phyloP scores from a whole-genome alignment of 2,113 vertebrate species.

The Salvator merianae region DNA sequence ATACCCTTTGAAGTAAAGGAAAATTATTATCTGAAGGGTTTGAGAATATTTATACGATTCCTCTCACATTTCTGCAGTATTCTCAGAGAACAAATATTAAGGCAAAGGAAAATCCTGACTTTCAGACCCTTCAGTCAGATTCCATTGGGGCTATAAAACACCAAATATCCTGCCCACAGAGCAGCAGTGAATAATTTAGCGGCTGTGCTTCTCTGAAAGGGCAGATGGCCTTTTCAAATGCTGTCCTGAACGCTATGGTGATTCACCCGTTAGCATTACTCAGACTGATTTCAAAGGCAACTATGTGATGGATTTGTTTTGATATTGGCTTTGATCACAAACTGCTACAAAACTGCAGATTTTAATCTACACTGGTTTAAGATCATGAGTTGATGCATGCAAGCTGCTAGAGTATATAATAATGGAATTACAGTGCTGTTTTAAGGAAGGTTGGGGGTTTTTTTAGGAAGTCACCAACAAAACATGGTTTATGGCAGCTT shows the following conservation, averaged over 20 bases:
- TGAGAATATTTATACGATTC: neutral
- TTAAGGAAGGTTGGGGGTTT: neutral
- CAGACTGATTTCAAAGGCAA: slow-evolving; percentile 46
- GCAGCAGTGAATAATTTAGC: slow-evolving; percentile 25
- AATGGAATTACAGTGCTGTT: neutral
- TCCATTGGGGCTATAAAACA: neutral
- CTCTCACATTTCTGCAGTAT: neutral
- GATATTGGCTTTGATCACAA: neutral
- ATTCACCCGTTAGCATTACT: slow-evolving; percentile 23
- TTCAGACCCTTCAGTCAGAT: neutral
- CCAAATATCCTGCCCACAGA: neutral
- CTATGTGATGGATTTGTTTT: slow-evolving; percentile 12
- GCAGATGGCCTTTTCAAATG: slow-evolving; percentile 13
- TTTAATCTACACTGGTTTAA: neutral
- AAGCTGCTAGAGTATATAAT: neutral
- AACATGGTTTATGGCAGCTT: neutral
- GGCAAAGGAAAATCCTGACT: slow-evolving; percentile 13
- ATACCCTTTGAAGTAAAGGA: accelerated
- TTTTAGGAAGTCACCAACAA: neutral
- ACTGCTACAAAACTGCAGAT: neutral
- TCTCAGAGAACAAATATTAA: neutral
- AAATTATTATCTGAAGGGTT: accelerated
- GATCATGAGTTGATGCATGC: neutral
- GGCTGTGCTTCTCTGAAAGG: slow-evolving; percentile 27
- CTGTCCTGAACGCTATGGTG: neutral